Evolutionary conservation across 2,797 vertebrate species (phyloP).

Genomic region (Crax fasciolata): DNA sequence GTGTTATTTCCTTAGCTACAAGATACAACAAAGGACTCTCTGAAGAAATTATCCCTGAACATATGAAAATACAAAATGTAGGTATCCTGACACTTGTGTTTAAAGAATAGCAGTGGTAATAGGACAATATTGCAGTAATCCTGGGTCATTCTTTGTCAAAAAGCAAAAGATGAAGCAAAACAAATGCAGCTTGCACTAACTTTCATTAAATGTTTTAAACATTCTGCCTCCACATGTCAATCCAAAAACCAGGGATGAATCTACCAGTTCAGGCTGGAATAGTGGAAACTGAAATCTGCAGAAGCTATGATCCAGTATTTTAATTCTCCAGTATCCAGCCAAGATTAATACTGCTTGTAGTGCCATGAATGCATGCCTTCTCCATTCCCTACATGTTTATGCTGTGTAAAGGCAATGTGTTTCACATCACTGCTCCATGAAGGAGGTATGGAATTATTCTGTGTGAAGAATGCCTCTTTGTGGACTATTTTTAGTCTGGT

Average conservation of each 20-base stretch:
- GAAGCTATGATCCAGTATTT: background rate
- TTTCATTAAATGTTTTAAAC: background rate
- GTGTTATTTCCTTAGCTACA: background rate
- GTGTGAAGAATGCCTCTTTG: background rate
- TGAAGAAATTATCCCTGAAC: background rate
- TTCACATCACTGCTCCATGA: background rate
- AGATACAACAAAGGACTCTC: background rate
- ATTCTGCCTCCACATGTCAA: fast-evolving
- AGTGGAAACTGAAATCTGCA: background rate
- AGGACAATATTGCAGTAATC: background rate
- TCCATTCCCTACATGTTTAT: background rate
- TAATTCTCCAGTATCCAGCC: background rate
- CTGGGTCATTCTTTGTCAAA: background rate
- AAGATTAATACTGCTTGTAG: background rate
- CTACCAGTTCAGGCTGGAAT: background rate
- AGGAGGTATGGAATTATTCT: background rate
- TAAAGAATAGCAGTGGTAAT: background rate
- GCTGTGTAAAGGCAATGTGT: background rate
- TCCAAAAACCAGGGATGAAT: background rate
- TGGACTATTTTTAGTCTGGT: background rate
- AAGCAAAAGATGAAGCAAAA: background rate
- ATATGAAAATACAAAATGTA: background rate
- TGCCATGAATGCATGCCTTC: background rate
- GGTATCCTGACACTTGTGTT: background rate
- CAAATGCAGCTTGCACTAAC: background rate